A percentile compares a stretch with the other conserved stretches of the same genome.
These are phyloP conservation scores for Panorpa germanica DNA, from an alignment of 2,888 invertebrate species.

Conservation along the genomic window DNA sequence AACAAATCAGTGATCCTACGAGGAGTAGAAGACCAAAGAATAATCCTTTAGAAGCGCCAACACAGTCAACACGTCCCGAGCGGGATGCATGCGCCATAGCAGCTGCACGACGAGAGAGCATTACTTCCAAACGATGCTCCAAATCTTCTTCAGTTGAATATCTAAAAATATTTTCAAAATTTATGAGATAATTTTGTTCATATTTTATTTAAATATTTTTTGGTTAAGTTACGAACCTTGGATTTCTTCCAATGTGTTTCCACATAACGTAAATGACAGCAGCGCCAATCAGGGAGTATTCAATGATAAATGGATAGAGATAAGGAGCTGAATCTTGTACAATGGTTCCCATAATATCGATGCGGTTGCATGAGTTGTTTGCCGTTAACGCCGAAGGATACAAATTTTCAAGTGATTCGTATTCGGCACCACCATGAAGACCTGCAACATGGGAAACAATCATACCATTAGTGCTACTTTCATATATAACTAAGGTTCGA, in stretches of 20 bases:
- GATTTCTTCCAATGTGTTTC: conserved; percentile 82
- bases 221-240: conserved; percentile 33
- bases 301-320: conserved; percentile 88
- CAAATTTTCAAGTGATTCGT: conserved; percentile 36
- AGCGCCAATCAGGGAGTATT: conserved; percentile 88
- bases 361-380: conserved; percentile 51
- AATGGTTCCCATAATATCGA: conserved; percentile 83
- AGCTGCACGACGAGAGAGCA: conserved; percentile 71
- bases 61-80: conserved; percentile 79
- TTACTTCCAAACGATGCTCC: conserved; percentile 73
- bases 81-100: conserved; percentile 68
- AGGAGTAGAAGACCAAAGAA: conserved; percentile 80
- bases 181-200: neutral
- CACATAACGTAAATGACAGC: conserved; percentile 94
- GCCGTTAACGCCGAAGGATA: conserved; percentile 35
- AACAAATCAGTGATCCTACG: conserved; percentile 78
- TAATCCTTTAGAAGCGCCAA: conserved; percentile 83
- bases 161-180: conserved; percentile 18
- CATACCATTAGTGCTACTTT: conserved; percentile 3
- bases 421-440: conserved; percentile 24
- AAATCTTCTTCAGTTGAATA: conserved; percentile 63
- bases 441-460: conserved; percentile 8
- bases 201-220: conserved; percentile 2
- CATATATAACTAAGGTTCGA: too few species aligned
- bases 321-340: conserved; percentile 88